Conservation (phyloP, 2,888 invertebrate species). For the Dinocampus coccinellae region DNA sequence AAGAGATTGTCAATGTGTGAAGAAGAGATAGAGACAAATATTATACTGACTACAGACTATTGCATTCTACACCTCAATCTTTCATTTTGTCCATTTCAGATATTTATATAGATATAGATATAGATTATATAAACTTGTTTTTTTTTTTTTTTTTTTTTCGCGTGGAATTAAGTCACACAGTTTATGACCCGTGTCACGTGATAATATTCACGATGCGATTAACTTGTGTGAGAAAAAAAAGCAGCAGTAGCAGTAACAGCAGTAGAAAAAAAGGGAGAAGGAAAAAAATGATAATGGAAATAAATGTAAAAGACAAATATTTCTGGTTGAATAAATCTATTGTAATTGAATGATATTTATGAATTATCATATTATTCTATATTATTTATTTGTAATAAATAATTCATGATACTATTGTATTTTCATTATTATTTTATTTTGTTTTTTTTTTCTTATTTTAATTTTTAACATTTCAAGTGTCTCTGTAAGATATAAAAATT, state of each 20-base stretch:
- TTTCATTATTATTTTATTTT: too few species aligned
- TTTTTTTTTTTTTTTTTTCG: slow-evolving; percentile 18
- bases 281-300: neutral
- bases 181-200: slow-evolving; percentile 55
- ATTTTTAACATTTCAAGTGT: too few species aligned
- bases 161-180: slow-evolving; percentile 53
- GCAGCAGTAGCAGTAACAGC: neutral
- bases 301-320: too few species aligned
- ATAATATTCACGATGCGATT: slow-evolving; percentile 45
- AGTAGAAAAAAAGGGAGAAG: neutral
- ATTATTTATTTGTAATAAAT: too few species aligned
- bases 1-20: neutral
- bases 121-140: neutral
- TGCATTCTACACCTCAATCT: neutral
- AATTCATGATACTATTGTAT: too few species aligned
- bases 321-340: too few species aligned
- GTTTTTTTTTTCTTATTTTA: too few species aligned
- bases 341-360: too few species aligned
- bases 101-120: neutral
- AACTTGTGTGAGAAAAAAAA: neutral
- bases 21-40: neutral
- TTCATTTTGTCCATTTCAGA: neutral
- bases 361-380: too few species aligned
- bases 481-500: too few species aligned
- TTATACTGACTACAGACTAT: slow-evolving; percentile 4